Conservation (phyloP, 2,797 vertebrate genomes). For the Synanceia verrucosa region DNA sequence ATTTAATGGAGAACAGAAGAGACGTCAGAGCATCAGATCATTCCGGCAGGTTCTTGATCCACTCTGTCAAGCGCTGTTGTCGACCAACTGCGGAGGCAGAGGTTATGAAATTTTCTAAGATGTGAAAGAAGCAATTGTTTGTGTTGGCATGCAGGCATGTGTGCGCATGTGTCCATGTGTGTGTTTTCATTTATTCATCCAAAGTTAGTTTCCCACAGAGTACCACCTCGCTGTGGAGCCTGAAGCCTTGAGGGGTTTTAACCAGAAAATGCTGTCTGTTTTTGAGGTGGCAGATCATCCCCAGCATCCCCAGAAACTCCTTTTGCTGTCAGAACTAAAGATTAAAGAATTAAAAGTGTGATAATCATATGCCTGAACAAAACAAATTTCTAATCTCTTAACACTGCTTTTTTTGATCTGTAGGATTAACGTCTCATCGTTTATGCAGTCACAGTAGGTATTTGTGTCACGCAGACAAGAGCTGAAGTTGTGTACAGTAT, state of each 20-base stretch:
- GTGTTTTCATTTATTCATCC: conserved; percentile 36
- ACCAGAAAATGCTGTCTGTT: conserved; percentile 14
- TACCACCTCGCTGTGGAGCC: not conserved
- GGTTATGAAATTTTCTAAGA: conserved; percentile 47
- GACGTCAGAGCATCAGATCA: conserved; percentile 31
- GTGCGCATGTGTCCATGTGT: conserved; percentile 13
- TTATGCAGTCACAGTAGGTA: conserved; percentile 25
- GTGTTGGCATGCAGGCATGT: conserved; percentile 14
- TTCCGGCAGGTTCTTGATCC: conserved; percentile 49
- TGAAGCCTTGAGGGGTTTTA: conserved; percentile 8
- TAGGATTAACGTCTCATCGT: conserved; percentile 26
- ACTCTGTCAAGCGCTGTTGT: no score
- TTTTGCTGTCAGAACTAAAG: conserved; percentile 15
- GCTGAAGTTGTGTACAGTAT: conserved; percentile 54
- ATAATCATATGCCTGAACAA: conserved; percentile 2
- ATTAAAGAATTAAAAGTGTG: conserved; percentile 13
- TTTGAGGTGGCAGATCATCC: not conserved
- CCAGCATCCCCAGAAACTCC: conserved; percentile 26
- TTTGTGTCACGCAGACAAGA: conserved; percentile 24
- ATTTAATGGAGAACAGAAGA: not conserved
- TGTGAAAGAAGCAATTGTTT: conserved; percentile 60
- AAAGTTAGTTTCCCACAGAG: conserved; percentile 2
- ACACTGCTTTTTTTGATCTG: conserved; percentile 3
- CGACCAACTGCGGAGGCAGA: conserved; percentile 17
- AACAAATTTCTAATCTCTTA: conserved; percentile 23